These are phyloP conservation scores for Chrysolina haemoptera DNA, from an alignment of 2,888 invertebrate species.

Conservation along the genomic window DNA sequence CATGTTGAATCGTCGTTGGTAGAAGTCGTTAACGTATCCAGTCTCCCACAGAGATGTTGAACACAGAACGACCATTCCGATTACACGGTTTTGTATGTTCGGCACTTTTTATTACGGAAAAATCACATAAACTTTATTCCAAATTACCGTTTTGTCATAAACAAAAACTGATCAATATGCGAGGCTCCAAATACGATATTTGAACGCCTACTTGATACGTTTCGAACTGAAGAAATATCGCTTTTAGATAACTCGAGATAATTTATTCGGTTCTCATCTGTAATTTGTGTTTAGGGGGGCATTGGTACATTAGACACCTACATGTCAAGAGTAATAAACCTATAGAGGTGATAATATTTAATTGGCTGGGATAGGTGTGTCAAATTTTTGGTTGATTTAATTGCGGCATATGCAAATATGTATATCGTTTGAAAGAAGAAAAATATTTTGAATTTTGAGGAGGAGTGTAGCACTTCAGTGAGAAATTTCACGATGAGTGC, in stretches of 20 bases:
- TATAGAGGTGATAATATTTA: slow-evolving; percentile 9
- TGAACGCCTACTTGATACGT: slow-evolving; percentile 21
- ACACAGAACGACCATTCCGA: slow-evolving; percentile 25
- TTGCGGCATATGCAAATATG: not conserved
- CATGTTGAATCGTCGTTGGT: slow-evolving; percentile 1
- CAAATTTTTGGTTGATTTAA: not conserved
- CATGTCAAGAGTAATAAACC: slow-evolving; percentile 2
- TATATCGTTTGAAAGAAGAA: not conserved
- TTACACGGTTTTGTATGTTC: slow-evolving; percentile 12
- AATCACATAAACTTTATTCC: slow-evolving; percentile 12
- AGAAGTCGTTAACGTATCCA: slow-evolving; percentile 2
- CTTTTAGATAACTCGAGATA: slow-evolving; percentile 24
- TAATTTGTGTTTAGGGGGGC: slow-evolving; percentile 23
- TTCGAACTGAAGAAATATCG: slow-evolving; percentile 27
- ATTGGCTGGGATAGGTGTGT: slow-evolving; percentile 19
- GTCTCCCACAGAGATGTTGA: slow-evolving; percentile 29
- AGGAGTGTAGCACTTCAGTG: not conserved
- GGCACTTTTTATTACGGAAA: slow-evolving; percentile 3
- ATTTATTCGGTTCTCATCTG: slow-evolving; percentile 20
- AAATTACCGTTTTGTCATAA: slow-evolving; percentile 31
- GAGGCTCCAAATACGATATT: slow-evolving; percentile 29
- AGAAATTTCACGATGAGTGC: too few species aligned
- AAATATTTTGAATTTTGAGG: not conserved
- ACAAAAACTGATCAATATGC: slow-evolving; percentile 32
- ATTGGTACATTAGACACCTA: slow-evolving; percentile 21